Conservation (phyloP, 2,113 vertebrate genomes). For the Syngnathoides biaculeatus region DNA sequence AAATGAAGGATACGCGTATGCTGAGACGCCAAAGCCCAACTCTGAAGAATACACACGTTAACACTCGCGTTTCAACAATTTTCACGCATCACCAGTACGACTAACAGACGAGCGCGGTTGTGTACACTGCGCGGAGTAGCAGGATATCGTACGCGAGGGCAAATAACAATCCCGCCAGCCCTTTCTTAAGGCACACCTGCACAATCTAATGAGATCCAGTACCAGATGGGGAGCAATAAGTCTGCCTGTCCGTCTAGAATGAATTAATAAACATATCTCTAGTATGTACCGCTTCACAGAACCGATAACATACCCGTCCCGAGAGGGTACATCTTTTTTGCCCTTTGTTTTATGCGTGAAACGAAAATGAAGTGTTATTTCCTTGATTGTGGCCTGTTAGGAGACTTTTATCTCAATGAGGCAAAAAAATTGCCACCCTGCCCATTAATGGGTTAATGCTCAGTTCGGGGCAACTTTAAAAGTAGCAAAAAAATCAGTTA, state of each 20-base stretch:
- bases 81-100: neutral
- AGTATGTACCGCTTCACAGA: too few species aligned
- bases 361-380: too few species aligned
- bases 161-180: neutral
- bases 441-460: neutral
- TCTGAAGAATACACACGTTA: conserved; percentile 1
- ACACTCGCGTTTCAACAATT: neutral
- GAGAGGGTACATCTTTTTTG: too few species aligned
- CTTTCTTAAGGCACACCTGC: neutral
- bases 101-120: conserved; percentile 3
- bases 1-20: conserved; percentile 14
- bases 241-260: neutral
- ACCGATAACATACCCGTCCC: too few species aligned
- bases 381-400: too few species aligned
- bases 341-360: too few species aligned
- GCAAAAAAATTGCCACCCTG: too few species aligned
- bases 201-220: neutral
- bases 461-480: neutral
- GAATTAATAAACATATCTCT: too few species aligned
- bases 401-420: too few species aligned
- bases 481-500: neutral
- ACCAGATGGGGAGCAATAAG: neutral
- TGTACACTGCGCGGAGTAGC: neutral
- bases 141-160: conserved; percentile 1
- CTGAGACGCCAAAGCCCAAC: conserved; percentile 1